phyloP scores from a whole-genome alignment of 2,113 vertebrate genomes.

The Channa maculata region DNA sequence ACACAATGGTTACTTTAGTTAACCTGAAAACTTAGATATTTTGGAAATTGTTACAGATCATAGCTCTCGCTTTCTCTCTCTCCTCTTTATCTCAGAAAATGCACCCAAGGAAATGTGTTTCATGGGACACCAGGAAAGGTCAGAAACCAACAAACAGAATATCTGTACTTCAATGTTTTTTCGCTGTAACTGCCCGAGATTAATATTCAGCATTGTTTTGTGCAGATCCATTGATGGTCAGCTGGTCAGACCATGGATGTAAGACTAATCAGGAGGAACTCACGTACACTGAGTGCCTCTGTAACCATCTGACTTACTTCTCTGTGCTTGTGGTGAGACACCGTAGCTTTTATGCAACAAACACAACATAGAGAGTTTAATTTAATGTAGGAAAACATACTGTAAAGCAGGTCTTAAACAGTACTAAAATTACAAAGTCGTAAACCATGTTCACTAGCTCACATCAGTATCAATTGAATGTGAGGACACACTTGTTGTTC shows the following conservation, averaged over 20 bases:
- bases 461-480: too few relatives aligned
- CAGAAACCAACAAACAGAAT: neutral
- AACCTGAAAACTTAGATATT: too few relatives aligned
- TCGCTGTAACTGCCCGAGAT: fast-evolving
- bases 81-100: constrained; percentile 62
- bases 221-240: constrained; percentile 73
- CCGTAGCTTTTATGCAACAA: neutral
- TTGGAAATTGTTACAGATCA: neutral
- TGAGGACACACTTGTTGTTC: neutral
- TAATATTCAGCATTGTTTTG: neutral
- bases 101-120: constrained; percentile 74
- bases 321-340: constrained; percentile 82
- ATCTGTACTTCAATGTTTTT: neutral
- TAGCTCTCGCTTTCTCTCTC: neutral
- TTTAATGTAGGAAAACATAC: neutral
- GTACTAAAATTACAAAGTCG: too few relatives aligned
- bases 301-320: constrained; percentile 85
- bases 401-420: too few relatives aligned
- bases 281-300: constrained; percentile 74
- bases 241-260: constrained; percentile 77
- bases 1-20: too few relatives aligned
- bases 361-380: neutral
- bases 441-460: too few relatives aligned
- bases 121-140: constrained; percentile 82
- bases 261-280: constrained; percentile 23